These are phyloP conservation scores for Bungarus multicinctus DNA, from an alignment of 2,113 vertebrate species.

Conservation along the genomic window DNA sequence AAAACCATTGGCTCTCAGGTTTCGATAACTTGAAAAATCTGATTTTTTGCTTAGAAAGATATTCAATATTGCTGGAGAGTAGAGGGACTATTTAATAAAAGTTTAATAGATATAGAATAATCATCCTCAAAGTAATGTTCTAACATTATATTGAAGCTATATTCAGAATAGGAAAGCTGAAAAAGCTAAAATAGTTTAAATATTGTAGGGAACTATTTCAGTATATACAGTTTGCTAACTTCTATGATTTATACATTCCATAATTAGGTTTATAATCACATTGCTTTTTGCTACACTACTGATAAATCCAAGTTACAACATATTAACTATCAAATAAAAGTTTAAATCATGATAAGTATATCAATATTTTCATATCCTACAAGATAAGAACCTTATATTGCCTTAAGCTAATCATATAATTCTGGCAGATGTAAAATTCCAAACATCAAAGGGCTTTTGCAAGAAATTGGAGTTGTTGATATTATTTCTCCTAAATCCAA, in stretches of 20 bases:
- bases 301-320: constrained; percentile 23
- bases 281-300: neutral
- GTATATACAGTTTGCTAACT: neutral
- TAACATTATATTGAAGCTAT: neutral
- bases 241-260: neutral
- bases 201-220: neutral
- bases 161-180: constrained; percentile 15
- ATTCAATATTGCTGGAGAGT: too few relatives aligned
- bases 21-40: too few relatives aligned
- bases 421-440: constrained; percentile 21
- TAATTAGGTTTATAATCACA: constrained; percentile 3
- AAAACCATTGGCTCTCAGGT: too few relatives aligned
- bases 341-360: constrained; percentile 42
- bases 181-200: neutral
- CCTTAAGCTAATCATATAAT: constrained; percentile 38
- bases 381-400: constrained; percentile 48
- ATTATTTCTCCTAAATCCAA: constrained; percentile 22
- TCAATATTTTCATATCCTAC: constrained; percentile 49
- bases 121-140: neutral
- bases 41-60: too few relatives aligned
- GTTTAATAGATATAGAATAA: neutral
- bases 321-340: constrained; percentile 5
- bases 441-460: neutral
- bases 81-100: neutral
- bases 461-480: neutral